A percentile compares a stretch with the other conserved stretches of the same genome.
These are phyloP conservation scores for Apodemus speciosus DNA, from an alignment of 2,113 vertebrate genomes.

Conservation along the genomic window DNA sequence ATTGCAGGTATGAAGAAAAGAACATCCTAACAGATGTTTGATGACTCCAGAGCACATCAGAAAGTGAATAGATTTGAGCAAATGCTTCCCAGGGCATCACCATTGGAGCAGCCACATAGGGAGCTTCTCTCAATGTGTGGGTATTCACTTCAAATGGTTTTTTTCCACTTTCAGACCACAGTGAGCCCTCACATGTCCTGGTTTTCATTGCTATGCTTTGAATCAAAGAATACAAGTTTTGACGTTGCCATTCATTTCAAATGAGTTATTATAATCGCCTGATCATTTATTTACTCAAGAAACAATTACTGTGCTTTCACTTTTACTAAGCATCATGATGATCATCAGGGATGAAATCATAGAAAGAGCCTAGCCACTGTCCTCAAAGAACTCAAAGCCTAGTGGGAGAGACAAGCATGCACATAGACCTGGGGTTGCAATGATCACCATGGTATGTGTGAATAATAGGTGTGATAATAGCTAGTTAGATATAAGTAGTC, in stretches of 20 bases:
- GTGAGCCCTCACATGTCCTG: not conserved
- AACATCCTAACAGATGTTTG: not conserved
- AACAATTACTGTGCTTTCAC: slow-evolving; percentile 10
- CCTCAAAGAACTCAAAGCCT: not conserved
- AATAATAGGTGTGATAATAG: not conserved
- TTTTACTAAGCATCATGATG: not conserved
- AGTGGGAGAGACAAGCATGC: not conserved
- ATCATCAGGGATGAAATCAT: not conserved
- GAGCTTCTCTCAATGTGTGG: not conserved
- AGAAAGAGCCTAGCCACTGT: not conserved
- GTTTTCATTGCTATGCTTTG: slow-evolving; percentile 1
- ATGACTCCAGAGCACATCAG: not conserved
- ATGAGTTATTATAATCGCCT: not conserved
- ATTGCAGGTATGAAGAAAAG: not conserved
- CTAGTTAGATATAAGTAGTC: not conserved
- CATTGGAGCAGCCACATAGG: not conserved
- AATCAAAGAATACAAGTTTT: not conserved
- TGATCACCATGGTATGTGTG: not conserved
- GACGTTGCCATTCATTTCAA: not conserved
- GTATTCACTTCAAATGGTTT: not conserved
- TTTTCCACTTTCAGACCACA: not conserved
- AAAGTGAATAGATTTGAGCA: slow-evolving; percentile 10
- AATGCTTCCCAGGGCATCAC: not conserved
- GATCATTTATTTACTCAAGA: not conserved
- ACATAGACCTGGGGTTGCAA: not conserved